These are phyloP conservation scores for Sphenodon punctatus DNA, from an alignment of 2,797 vertebrate genomes.

Conservation along the genomic window DNA sequence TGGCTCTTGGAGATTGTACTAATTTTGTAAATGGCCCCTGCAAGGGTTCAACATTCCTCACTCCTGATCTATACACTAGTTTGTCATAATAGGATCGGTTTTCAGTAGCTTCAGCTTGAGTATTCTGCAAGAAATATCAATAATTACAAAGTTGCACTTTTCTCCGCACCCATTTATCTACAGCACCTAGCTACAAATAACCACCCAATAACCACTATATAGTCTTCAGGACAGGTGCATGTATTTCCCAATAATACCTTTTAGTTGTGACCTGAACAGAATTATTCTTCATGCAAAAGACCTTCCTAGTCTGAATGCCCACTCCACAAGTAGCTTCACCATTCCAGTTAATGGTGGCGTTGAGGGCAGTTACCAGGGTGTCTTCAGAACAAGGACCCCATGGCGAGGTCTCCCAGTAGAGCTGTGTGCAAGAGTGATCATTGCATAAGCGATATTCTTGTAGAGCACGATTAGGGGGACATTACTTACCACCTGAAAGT, in stretches of 20 bases:
- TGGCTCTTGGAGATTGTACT: too few relatives aligned
- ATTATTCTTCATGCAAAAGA: slow-evolving; percentile 86
- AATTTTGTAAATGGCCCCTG: too few relatives aligned
- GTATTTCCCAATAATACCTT: slow-evolving; percentile 79
- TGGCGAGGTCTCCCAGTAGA: slow-evolving; percentile 87
- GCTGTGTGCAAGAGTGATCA: slow-evolving; percentile 82
- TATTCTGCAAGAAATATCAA: slow-evolving; percentile 13
- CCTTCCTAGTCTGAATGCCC: slow-evolving; percentile 87
- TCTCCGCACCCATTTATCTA: background rate
- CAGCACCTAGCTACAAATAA: background rate
- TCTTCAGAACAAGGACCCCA: slow-evolving; percentile 88
- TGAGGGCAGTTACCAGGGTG: slow-evolving; percentile 67
- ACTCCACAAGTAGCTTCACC: slow-evolving; percentile 78
- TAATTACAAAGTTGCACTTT: background rate
- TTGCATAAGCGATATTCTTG: slow-evolving; percentile 90
- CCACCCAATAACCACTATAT: background rate
- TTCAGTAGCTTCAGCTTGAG: background rate
- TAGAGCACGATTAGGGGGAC: slow-evolving; percentile 82
- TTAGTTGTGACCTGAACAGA: slow-evolving; percentile 84
- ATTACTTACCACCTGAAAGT: slow-evolving; percentile 82
- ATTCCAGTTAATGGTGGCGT: slow-evolving; percentile 72
- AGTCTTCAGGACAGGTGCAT: background rate
- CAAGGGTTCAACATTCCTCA: too few relatives aligned
- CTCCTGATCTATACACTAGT: too few relatives aligned
- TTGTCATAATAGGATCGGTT: background rate